Conservation (phyloP, 2,113 vertebrate genomes). For the Callospermophilus lateralis region DNA sequence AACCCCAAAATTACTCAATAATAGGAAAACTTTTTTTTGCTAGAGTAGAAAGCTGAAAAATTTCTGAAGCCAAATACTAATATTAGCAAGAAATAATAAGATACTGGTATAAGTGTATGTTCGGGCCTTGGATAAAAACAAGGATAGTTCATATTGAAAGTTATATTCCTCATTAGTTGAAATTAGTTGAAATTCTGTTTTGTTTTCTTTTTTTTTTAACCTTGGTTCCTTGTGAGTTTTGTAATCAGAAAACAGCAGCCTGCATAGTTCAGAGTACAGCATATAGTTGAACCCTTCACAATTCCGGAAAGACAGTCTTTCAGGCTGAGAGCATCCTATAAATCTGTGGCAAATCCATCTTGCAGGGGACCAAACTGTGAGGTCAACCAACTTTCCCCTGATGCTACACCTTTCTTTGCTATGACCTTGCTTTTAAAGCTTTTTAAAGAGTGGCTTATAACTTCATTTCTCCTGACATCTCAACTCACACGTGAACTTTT, state of each 20-base stretch:
- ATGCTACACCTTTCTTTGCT: neutral
- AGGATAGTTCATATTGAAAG: constrained; percentile 18
- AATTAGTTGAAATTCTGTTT: constrained; percentile 15
- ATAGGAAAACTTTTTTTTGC: neutral
- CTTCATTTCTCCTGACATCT: neutral
- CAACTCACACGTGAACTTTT: neutral
- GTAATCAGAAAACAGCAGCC: constrained; percentile 37
- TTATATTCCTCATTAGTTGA: constrained; percentile 62
- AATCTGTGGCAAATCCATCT: neutral
- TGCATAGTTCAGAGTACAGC: neutral
- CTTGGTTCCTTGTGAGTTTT: constrained; percentile 33
- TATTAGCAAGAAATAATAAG: neutral
- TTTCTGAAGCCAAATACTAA: neutral
- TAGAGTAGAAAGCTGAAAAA: neutral
- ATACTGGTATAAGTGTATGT: neutral
- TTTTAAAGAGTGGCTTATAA: neutral
- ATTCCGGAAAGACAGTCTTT: neutral
- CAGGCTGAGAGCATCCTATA: neutral
- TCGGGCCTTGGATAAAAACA: neutral
- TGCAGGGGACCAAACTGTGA: neutral
- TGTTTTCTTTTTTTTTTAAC: neutral
- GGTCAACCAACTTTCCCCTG: neutral
- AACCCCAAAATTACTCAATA: neutral
- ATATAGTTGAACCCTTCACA: neutral
- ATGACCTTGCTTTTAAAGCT: neutral